A percentile compares a stretch with the other conserved stretches of the same genome.
phyloP scores from a whole-genome alignment of 2,888 invertebrate genomes.

The Ganaspis brasiliensis region DNA sequence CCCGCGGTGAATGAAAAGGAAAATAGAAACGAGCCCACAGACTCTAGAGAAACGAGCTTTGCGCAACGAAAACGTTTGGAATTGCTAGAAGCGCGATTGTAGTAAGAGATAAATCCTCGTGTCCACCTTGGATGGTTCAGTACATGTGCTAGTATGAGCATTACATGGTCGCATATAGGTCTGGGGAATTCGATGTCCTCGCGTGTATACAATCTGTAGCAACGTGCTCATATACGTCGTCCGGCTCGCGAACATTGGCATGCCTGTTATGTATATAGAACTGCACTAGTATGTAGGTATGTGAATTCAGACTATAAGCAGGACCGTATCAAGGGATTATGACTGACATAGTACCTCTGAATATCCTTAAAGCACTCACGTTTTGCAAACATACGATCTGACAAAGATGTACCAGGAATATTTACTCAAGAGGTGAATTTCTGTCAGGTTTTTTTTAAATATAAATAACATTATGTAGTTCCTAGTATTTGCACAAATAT shows the following conservation, averaged over 20 bases:
- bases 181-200: conserved; percentile 37
- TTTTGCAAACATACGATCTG: conserved; percentile 12
- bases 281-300: conserved; percentile 17
- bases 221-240: conserved; percentile 16
- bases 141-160: conserved; percentile 27
- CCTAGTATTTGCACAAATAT: background rate
- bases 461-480: background rate
- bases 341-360: conserved; percentile 20
- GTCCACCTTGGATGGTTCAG: conserved; percentile 35
- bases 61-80: conserved; percentile 24
- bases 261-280: conserved; percentile 1
- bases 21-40: conserved; percentile 12
- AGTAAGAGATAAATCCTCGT: conserved; percentile 38
- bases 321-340: conserved; percentile 36
- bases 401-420: conserved; percentile 13
- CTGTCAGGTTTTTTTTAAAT: background rate
- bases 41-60: background rate
- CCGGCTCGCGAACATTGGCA: conserved; percentile 26
- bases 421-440: conserved; percentile 13
- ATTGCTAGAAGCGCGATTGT: conserved; percentile 20
- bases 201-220: conserved; percentile 38
- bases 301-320: conserved; percentile 31
- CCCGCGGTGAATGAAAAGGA: conserved; percentile 11
- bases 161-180: background rate
- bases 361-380: conserved; percentile 24